Base-by-base conservation (phyloP, 2,797 vertebrate genomes). In the Xerus rutilus region DNA sequence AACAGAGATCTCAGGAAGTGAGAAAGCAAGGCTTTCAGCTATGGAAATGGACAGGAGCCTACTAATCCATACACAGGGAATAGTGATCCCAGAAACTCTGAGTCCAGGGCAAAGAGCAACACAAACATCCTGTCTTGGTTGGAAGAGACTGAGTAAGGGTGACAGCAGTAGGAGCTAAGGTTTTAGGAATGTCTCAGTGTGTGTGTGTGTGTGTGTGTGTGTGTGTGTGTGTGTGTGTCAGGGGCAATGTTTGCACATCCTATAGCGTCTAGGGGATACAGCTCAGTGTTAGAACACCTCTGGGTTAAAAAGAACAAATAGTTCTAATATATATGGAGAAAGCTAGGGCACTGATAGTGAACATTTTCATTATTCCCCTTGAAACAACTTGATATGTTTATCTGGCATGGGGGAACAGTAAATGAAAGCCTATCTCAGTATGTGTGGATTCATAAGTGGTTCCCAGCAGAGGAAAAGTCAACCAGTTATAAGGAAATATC, bases 401-500 rank as follows among this genome's bases (percentile, higher is more conserved):
- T 91, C 70, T 95, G 83, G 39, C 32, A 93, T n/a, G 67, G 73
- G 76, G 81, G 20, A 95, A 2, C 18, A 67, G 43, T 81, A 79
- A 25, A 91, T 59, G 74, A 93, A 93, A 95, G 76, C 70, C 76
- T 93, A 35, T 72, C 49, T 57, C 83, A 84, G 65, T 93, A 45
- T 35, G 59, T 67, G 79, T 39, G 45, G 73, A 79, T 93, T 86
- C 89, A 18, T 43, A 62, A 96, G 76, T 84, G 65, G 21, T 81
- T 91, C 65, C 85, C 65, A 87, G 72, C 52, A 81, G 82, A 93
- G 52, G 52, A 93, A 92, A 76, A 79, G 6, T 64, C 72, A 35
- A 54, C 52, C 70, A 96, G 65, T 94, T 92, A 54, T 62, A 82
- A 95, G 70, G 62, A 97, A 95, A 97, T 93, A 79, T 62, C 95